Conservation (phyloP, 2,797 vertebrate genomes). For the Nasua narica region DNA sequence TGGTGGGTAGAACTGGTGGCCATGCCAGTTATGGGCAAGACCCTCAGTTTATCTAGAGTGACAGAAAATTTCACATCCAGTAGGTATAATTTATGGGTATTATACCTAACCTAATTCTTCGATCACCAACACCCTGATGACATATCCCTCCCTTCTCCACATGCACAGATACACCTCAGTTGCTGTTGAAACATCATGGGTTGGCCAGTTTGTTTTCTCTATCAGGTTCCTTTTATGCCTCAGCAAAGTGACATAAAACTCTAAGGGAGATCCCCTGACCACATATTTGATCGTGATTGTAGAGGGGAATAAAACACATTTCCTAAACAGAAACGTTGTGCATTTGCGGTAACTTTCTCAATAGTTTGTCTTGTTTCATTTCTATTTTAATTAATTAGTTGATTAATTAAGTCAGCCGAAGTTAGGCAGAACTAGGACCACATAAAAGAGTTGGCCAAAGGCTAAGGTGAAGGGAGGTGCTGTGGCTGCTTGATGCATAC, state of each 20-base stretch:
- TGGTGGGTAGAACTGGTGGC: neutral
- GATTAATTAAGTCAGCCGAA: neutral
- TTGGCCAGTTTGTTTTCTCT: neutral
- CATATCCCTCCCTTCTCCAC: neutral
- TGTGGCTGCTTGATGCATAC: neutral
- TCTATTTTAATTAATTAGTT: neutral
- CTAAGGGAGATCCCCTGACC: neutral
- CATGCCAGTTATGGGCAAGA: neutral
- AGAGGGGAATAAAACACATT: neutral
- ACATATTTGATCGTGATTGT: neutral
- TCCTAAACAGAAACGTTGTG: neutral
- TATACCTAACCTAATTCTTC: neutral
- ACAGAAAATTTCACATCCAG: neutral
- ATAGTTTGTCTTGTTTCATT: neutral
- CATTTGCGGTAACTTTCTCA: neutral
- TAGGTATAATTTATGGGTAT: neutral
- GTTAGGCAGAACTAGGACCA: neutral
- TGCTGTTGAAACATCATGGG: neutral
- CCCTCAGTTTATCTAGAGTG: neutral
- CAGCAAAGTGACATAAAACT: neutral
- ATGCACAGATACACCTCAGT: neutral
- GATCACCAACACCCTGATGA: neutral
- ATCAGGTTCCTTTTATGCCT: neutral
- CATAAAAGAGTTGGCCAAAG: neutral
- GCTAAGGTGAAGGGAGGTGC: neutral